Conservation (phyloP, 2,113 vertebrate species). For the Suncus etruscus region DNA sequence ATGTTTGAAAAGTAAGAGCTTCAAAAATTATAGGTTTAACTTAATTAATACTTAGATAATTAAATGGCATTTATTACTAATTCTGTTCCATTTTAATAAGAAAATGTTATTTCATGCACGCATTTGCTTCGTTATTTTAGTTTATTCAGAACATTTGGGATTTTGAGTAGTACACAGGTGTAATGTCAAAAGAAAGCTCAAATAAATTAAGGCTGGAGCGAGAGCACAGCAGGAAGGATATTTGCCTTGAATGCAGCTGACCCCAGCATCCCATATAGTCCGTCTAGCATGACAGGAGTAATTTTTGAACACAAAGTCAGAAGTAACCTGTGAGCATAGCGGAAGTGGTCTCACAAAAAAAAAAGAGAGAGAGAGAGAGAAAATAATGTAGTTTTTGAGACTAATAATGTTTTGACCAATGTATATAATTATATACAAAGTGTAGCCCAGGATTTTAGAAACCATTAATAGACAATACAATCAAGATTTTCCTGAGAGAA, state of each 20-base stretch:
- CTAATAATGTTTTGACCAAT: slow-evolving; percentile 41
- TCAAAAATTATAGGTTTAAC: slow-evolving; percentile 39
- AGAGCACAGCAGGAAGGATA: too few species aligned
- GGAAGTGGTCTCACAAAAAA: too few species aligned
- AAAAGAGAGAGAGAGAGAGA: not conserved
- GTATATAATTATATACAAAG: slow-evolving; percentile 30
- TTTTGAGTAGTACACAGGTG: slow-evolving; percentile 55
- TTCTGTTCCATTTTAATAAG: not conserved
- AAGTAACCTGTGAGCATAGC: too few species aligned
- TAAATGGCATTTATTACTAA: slow-evolving; percentile 26
- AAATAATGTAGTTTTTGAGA: slow-evolving; percentile 20
- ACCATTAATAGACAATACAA: slow-evolving; percentile 9
- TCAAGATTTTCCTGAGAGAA: not conserved
- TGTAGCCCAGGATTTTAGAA: not conserved
- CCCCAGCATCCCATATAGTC: too few species aligned
- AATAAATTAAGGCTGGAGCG: not conserved
- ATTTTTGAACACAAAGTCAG: too few species aligned
- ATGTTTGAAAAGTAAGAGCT: slow-evolving; percentile 31
- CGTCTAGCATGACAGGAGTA: too few species aligned
- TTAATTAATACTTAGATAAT: slow-evolving; percentile 32
- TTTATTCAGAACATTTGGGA: slow-evolving; percentile 40
- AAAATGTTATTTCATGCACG: slow-evolving; percentile 16
- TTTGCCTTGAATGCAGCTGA: too few species aligned
- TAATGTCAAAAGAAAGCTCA: slow-evolving; percentile 38
- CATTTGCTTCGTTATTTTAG: slow-evolving; percentile 47